Conservation (phyloP, 2,797 vertebrate species). For the Chaetophractus vellerosus region DNA sequence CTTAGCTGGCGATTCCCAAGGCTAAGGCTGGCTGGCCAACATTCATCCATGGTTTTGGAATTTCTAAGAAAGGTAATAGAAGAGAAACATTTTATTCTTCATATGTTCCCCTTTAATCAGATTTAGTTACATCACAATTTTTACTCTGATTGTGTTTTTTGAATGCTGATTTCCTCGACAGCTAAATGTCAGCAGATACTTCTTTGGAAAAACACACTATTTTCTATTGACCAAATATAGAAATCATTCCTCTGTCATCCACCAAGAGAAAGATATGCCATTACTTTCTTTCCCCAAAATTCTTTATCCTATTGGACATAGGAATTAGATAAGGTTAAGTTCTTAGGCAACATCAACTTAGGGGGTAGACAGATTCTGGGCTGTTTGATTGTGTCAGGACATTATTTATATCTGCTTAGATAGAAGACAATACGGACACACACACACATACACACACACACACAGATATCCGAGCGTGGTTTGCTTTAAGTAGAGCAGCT, state of each 20-base stretch:
- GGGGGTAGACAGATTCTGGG: conserved; percentile 48
- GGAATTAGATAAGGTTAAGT: conserved; percentile 87
- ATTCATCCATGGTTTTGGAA: neutral
- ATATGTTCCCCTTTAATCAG: neutral
- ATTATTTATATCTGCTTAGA: conserved; percentile 81
- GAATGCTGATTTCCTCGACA: conserved; percentile 59
- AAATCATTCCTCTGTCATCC: conserved; percentile 67
- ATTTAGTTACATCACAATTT: neutral
- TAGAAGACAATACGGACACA: conserved; percentile 61
- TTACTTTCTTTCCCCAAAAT: conserved; percentile 78
- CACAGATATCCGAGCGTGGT: neutral
- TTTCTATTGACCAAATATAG: conserved; percentile 73
- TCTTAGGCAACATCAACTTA: conserved; percentile 83
- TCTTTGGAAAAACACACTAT: neutral
- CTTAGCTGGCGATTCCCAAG: conserved; percentile 65
- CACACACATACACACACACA: neutral
- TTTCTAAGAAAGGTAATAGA: neutral
- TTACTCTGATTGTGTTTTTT: neutral
- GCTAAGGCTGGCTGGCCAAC: neutral
- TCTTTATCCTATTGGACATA: conserved; percentile 85
- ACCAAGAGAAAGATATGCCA: conserved; percentile 54
- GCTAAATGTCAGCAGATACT: neutral
- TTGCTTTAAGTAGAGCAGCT: conserved; percentile 78
- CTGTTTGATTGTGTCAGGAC: conserved; percentile 70
- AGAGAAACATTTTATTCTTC: neutral